These are phyloP conservation scores for Polia nebulosa DNA, from an alignment of 2,888 invertebrate genomes.

Conservation along the genomic window DNA sequence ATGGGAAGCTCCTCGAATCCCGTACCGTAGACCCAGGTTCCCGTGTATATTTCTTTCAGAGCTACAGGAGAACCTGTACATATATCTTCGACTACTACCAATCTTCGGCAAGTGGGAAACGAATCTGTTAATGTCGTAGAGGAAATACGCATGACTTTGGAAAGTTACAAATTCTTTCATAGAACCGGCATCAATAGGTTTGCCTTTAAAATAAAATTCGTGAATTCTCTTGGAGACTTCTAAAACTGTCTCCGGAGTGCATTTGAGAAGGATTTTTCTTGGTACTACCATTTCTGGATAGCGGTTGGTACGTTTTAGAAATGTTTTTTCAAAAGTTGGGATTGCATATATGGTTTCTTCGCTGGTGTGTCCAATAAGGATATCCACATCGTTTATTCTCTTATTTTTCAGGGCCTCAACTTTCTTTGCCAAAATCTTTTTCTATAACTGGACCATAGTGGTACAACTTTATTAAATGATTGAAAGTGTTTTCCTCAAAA, in stretches of 20 bases:
- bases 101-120: constrained; percentile 44
- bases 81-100: constrained; percentile 43
- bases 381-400: constrained; percentile 88
- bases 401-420: constrained; percentile 81
- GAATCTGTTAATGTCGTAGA: constrained; percentile 64
- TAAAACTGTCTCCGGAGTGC: constrained; percentile 64
- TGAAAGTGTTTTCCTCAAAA: constrained; percentile 66
- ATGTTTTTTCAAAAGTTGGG: constrained; percentile 38
- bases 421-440: constrained; percentile 74
- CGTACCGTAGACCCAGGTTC: constrained; percentile 67
- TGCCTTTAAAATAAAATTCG: constrained; percentile 73
- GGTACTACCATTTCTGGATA: constrained; percentile 75
- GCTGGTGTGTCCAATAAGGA: constrained; percentile 93
- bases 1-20: constrained; percentile 74
- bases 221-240: constrained; percentile 73
- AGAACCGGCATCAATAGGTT: constrained; percentile 54
- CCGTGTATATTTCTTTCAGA: constrained; percentile 77
- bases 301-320: constrained; percentile 62
- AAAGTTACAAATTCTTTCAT: constrained; percentile 71
- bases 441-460: constrained; percentile 78
- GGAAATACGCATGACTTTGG: constrained; percentile 63
- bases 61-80: constrained; percentile 69
- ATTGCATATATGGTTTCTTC: constrained; percentile 90
- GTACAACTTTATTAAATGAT: constrained; percentile 70
- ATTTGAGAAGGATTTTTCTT: constrained; percentile 67